These are phyloP conservation scores for Oscheius sp. DNA, from an alignment of 2,888 invertebrate genomes.

Conservation along the genomic window DNA sequence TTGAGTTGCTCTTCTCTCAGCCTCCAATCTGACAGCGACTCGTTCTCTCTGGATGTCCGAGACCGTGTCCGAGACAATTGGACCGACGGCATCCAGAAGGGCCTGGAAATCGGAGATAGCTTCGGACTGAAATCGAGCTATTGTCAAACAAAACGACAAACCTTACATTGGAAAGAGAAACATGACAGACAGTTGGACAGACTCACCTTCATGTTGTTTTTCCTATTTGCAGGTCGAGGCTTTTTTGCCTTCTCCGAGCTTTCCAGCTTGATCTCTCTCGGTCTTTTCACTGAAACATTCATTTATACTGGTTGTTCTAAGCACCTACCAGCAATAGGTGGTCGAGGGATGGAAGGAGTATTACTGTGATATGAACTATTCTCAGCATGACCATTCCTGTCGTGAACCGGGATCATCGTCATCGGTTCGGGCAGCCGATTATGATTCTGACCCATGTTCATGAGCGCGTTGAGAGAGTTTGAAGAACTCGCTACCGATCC, in stretches of 20 bases:
- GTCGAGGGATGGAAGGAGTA: slow-evolving; percentile 26
- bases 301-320: neutral
- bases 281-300: slow-evolving; percentile 19
- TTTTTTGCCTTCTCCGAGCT: slow-evolving; percentile 38
- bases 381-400: slow-evolving; percentile 31
- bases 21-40: slow-evolving; percentile 54
- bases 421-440: slow-evolving; percentile 38
- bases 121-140: slow-evolving; percentile 26
- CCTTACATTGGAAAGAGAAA: neutral
- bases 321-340: slow-evolving; percentile 5
- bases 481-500: slow-evolving; percentile 5
- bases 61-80: slow-evolving; percentile 63
- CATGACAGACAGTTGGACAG: neutral
- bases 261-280: slow-evolving; percentile 24
- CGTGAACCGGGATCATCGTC: neutral
- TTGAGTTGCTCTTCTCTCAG: slow-evolving; percentile 41
- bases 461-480: slow-evolving; percentile 32
- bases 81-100: slow-evolving; percentile 49
- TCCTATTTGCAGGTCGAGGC: slow-evolving; percentile 35
- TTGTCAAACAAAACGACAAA: neutral
- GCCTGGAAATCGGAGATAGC: slow-evolving; percentile 33
- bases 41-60: slow-evolving; percentile 65
- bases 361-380: slow-evolving; percentile 20
- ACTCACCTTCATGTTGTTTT: slow-evolving; percentile 35
- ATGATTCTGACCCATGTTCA: slow-evolving; percentile 41